Base-by-base conservation (phyloP, 1,140 invertebrate genomes). In the Drosophila tsacasi region DNA sequence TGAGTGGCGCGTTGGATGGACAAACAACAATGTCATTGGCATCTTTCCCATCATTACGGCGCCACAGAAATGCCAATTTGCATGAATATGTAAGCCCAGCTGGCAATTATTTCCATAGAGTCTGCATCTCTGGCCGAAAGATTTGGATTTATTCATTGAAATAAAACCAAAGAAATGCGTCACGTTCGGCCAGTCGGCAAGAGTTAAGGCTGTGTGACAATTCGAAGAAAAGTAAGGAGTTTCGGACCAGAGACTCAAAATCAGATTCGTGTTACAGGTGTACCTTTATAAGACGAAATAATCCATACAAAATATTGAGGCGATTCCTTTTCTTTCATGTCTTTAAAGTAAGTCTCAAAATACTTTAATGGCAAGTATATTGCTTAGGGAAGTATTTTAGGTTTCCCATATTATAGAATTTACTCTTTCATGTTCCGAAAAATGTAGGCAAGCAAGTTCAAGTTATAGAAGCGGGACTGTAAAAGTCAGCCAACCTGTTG, bases 21-120 rank as follows among this genome's bases (percentile, higher is more conserved):
- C 54, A 57, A 39, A 57, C 62, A 76, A 79, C 83, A 86, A 87
- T 89, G 84, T 86, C 84, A 86, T 83, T 83, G 83, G 76, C 84
- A 83, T 69, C 46, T 87, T 89, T 87, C 84, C 76, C 80, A 87
- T 86, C 66, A 87, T 87, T 89, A 89, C 57, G 58, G 44, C 62
- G 57, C 52, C 40, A 67, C 68, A 80, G 74, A 78, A 86, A 61
- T 62, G 74, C 54, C 47, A 84, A 82, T 87, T 85, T 81, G 35
- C 50, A 85, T 69, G 61, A 65, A 62, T 79, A 81, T 81, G 49
- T 59, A 81, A 60, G 21, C 54, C n/a, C 23, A 35, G 54, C 35
- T 42, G 50, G 54, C 71, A 74, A 74, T 74, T 74, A 74, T 74
- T 73, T 74, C 52, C 40, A 73, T 30, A 74, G 69, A 73, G 37